phyloP scores from a whole-genome alignment of 2,113 vertebrate genomes.

The Rhea americana region DNA sequence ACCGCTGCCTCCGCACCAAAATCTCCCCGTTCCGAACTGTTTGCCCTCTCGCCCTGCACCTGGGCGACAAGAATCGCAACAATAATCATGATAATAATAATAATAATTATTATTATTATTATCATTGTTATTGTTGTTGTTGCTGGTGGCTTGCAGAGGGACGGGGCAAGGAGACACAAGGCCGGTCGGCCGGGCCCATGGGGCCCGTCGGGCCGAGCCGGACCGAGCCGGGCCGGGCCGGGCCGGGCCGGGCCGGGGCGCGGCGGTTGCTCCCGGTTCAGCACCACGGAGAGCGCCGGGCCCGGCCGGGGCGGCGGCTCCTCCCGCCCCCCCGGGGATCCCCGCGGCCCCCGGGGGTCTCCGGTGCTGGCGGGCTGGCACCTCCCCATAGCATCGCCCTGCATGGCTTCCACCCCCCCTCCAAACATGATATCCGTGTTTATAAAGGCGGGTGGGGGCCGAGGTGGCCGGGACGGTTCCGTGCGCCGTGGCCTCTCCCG shows the following conservation, averaged over 20 bases:
- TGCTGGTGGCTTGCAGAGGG: neutral
- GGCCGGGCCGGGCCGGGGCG: neutral
- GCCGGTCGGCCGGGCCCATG: neutral
- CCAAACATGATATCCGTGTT: fast-evolving
- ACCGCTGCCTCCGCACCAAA: neutral
- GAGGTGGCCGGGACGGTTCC: neutral
- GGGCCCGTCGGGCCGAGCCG: too few species aligned
- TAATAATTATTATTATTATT: fast-evolving
- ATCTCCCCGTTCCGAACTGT: neutral
- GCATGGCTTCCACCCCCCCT: neutral
- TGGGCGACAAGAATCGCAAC: neutral
- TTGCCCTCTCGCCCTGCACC: neutral
- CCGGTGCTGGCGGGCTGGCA: neutral
- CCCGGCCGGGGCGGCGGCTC: neutral
- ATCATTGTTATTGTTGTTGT: neutral
- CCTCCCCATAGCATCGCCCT: neutral
- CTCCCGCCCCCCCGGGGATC: neutral
- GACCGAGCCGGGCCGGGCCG: too few species aligned
- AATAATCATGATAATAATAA: neutral
- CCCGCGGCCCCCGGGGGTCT: neutral
- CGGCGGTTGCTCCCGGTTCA: neutral
- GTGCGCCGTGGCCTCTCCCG: neutral
- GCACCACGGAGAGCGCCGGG: constrained; percentile 62
- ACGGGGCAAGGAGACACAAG: neutral
- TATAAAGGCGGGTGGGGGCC: neutral